Conservation (phyloP, 2,113 vertebrate species). For the Anhinga anhinga region DNA sequence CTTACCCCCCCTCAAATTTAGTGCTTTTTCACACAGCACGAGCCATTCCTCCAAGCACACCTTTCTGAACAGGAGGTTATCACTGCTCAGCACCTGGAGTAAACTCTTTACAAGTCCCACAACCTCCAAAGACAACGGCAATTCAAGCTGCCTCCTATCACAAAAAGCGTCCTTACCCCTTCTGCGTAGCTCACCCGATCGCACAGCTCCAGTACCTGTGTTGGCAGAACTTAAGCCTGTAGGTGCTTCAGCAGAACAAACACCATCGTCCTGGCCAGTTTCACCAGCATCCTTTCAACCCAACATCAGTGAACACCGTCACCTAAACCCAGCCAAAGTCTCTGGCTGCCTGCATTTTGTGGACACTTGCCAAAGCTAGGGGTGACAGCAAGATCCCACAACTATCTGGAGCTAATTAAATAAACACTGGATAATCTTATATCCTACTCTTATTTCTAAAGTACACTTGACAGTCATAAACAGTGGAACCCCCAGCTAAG, state of each 20-base stretch:
- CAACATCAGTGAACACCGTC: no score
- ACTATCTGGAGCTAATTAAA: neutral
- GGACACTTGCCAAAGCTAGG: neutral
- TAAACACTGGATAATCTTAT: neutral
- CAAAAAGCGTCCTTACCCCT: neutral
- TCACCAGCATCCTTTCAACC: neutral
- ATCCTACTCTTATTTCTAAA: neutral
- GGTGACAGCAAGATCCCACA: neutral
- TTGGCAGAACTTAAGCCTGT: neutral
- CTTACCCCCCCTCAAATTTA: neutral
- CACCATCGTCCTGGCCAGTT: rapidly evolving
- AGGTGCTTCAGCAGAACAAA: neutral
- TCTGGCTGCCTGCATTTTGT: neutral
- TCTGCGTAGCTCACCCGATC: rapidly evolving
- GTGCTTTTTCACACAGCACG: rapidly evolving
- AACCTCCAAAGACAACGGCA: rapidly evolving
- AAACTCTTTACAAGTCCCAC: neutral
- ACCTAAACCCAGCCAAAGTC: neutral
- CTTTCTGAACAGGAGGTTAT: neutral
- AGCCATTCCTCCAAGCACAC: neutral
- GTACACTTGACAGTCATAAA: neutral
- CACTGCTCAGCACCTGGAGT: neutral
- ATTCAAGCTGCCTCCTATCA: neutral
- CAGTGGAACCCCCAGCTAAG: neutral
- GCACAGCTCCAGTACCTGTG: neutral